These are phyloP conservation scores for Bactericera cockerelli DNA, from an alignment of 1,140 invertebrate genomes.

Conservation along the genomic window DNA sequence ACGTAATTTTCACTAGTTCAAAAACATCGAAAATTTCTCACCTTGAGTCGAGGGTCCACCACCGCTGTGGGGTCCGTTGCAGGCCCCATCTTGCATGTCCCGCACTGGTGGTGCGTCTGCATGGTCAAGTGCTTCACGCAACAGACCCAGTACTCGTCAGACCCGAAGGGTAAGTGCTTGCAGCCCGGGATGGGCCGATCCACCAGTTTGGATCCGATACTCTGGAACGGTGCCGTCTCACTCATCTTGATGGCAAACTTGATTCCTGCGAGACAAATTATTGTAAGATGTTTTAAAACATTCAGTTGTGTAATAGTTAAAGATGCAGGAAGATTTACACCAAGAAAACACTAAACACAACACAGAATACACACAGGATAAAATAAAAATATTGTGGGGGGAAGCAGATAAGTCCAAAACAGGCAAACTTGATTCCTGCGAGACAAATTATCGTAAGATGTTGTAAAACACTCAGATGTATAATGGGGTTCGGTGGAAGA, in stretches of 20 bases:
- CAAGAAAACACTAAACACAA: too few species aligned
- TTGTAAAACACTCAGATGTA: too few species aligned
- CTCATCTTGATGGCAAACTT: constrained; percentile 24
- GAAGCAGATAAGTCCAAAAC: too few species aligned
- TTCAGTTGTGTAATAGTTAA: too few species aligned
- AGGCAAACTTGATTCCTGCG: constrained; percentile 20
- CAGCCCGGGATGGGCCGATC: constrained; percentile 48
- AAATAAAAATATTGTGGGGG: too few species aligned
- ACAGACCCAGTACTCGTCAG: constrained; percentile 31
- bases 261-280: constrained; percentile 23
- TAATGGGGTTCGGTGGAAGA: too few species aligned
- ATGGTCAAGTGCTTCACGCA: constrained; percentile 16
- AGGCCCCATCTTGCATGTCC: constrained; percentile 24
- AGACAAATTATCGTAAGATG: too few species aligned
- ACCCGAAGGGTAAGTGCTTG: constrained; percentile 33
- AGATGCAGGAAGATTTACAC: too few species aligned
- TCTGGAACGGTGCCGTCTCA: constrained; percentile 26
- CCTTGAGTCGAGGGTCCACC: constrained; percentile 18
- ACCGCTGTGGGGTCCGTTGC: constrained; percentile 21
- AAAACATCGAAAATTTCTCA: too few species aligned
- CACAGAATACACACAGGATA: too few species aligned
- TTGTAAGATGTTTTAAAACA: too few species aligned
- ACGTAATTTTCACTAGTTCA: too few species aligned
- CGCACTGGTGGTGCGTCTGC: constrained; percentile 45
- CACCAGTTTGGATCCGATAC: constrained; percentile 19